Evolutionary conservation across 2,888 invertebrate species (phyloP).

Genomic region (Choristoneura rosaceana): DNA sequence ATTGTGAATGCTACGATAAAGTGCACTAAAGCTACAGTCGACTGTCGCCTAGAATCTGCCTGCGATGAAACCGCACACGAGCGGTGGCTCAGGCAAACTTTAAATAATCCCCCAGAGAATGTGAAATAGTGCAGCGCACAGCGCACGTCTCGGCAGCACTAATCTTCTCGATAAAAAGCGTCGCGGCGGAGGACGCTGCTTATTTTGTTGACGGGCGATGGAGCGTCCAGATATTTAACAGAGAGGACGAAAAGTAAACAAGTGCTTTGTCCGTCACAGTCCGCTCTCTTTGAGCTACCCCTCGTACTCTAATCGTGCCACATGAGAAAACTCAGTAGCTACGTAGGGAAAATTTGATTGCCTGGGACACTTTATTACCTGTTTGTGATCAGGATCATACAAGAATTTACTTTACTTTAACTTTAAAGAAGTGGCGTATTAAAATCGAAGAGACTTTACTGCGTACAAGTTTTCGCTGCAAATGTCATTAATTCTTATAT

Average conservation of each 20-base stretch:
- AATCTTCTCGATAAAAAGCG: constrained; percentile 71
- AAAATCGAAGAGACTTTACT: too few species aligned
- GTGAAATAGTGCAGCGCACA: constrained; percentile 64
- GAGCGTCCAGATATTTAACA: constrained; percentile 70
- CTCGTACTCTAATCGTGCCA: constrained; percentile 61
- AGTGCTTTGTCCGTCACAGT: constrained; percentile 56
- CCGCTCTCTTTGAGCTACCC: constrained; percentile 53
- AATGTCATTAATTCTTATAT: too few species aligned
- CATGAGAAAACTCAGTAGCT: constrained; percentile 57
- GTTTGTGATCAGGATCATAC: too few species aligned
- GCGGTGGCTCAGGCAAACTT: constrained; percentile 60
- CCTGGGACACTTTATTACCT: constrained; percentile 7
- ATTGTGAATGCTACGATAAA: constrained; percentile 36
- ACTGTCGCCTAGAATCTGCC: constrained; percentile 51
- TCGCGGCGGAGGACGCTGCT: constrained; percentile 57
- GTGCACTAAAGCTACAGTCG: constrained; percentile 46
- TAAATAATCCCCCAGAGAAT: constrained; percentile 68
- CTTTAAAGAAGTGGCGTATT: background rate
- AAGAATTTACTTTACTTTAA: background rate
- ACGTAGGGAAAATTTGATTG: constrained; percentile 49
- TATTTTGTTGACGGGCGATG: constrained; percentile 71
- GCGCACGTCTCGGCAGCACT: constrained; percentile 60
- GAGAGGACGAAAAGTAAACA: constrained; percentile 68
- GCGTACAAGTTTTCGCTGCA: too few species aligned
- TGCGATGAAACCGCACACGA: constrained; percentile 53